Percentiles rank a stretch among this genome's conserved stretches.
Evolutionary conservation across 2,113 vertebrate species (phyloP).

Genomic region (Cheirogaleus medius): DNA sequence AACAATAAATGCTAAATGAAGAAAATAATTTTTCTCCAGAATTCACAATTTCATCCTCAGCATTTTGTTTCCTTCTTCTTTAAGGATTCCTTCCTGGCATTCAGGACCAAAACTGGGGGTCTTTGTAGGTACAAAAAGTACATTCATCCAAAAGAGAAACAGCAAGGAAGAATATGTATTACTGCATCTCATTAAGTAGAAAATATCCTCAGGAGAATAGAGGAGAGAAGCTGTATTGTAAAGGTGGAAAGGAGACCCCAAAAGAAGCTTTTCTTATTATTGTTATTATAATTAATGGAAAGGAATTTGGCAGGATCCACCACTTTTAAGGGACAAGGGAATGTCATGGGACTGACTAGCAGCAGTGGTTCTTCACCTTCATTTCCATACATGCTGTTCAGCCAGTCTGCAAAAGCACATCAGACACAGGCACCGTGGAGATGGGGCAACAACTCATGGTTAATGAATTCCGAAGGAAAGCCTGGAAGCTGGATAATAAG

Average conservation of each 20-base stretch:
- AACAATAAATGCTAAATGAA: not conserved
- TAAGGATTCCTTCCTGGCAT: not conserved
- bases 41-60: not conserved
- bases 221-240: not conserved
- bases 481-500: not conserved
- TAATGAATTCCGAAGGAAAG: conserved; percentile 42
- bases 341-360: not conserved
- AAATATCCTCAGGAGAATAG: conserved; percentile 34
- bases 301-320: conserved; percentile 46
- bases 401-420: not conserved
- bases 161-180: not conserved
- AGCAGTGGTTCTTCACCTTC: not conserved
- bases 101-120: not conserved
- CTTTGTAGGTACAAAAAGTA: not conserved
- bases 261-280: conserved; percentile 28
- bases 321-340: not conserved
- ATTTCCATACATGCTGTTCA: not conserved
- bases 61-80: conserved; percentile 14
- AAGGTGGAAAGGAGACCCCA: conserved; percentile 1
- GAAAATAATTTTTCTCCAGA: conserved; percentile 16
- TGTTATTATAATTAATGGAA: conserved; percentile 53
- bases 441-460: not conserved
- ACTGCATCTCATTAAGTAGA: conserved; percentile 30
- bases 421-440: not conserved
- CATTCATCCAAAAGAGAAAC: not conserved